A percentile compares a stretch with the other conserved stretches of the same genome.
Evolutionary conservation across 2,113 vertebrate genomes (phyloP).

Genomic region (human (Homo sapiens)): GRCh38 chr7:29931501-29932000

Average conservation of each 20-base stretch:
- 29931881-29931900: neutral
- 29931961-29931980: too few relatives aligned
- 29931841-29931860: neutral
- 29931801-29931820: neutral
- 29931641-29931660: neutral
- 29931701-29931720: neutral
- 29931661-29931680: neutral
- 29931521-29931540: neutral
- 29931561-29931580: neutral
- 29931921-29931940: neutral
- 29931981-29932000: too few relatives aligned
- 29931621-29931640: neutral
- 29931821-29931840: neutral
- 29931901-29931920: neutral
- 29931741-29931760: neutral
- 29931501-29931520: neutral
- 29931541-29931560: neutral
- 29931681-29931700: neutral
- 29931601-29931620: neutral
- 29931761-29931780: neutral
- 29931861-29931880: neutral
- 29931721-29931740: neutral
- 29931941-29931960: neutral
- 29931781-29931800: neutral
- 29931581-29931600: neutral